phyloP scores from a whole-genome alignment of 2,797 vertebrate genomes.

The Cichlasoma orientale region DNA sequence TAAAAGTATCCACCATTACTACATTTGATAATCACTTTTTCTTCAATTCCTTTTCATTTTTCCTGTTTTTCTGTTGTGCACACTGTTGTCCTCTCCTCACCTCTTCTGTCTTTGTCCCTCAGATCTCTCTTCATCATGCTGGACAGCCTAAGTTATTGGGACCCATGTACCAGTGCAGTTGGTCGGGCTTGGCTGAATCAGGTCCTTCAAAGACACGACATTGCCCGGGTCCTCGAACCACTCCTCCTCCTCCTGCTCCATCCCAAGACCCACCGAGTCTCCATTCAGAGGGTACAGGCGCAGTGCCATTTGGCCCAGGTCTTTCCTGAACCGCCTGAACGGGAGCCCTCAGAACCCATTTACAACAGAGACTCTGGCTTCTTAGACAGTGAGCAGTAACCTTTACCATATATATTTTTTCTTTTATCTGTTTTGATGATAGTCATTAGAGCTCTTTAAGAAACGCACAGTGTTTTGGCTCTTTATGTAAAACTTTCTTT shows the following conservation, averaged over 20 bases:
- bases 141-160: slow-evolving; percentile 94
- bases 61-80: not conserved
- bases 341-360: slow-evolving; percentile 73
- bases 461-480: not conserved
- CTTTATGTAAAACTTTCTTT: not conserved
- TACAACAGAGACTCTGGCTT: slow-evolving; percentile 85
- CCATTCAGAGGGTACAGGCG: slow-evolving; percentile 95
- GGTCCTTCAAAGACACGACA: slow-evolving; percentile 97
- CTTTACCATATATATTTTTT: not conserved
- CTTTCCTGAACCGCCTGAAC: slow-evolving; percentile 77
- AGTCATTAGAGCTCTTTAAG: not conserved
- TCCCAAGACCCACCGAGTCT: slow-evolving; percentile 97
- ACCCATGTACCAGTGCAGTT: slow-evolving; percentile 93
- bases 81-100: not conserved
- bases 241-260: slow-evolving; percentile 94
- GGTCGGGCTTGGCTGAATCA: slow-evolving; percentile 97
- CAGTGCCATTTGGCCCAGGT: slow-evolving; percentile 89
- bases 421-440: not conserved
- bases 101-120: slow-evolving; percentile 1
- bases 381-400: slow-evolving; percentile 82
- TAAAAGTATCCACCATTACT: not conserved
- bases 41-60: not conserved
- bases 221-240: slow-evolving; percentile 96
- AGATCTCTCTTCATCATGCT: slow-evolving; percentile 99
- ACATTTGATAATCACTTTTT: not conserved